Evolutionary conservation across 2,113 vertebrate species (phyloP).

Genomic region (Semnornis frantzii): DNA sequence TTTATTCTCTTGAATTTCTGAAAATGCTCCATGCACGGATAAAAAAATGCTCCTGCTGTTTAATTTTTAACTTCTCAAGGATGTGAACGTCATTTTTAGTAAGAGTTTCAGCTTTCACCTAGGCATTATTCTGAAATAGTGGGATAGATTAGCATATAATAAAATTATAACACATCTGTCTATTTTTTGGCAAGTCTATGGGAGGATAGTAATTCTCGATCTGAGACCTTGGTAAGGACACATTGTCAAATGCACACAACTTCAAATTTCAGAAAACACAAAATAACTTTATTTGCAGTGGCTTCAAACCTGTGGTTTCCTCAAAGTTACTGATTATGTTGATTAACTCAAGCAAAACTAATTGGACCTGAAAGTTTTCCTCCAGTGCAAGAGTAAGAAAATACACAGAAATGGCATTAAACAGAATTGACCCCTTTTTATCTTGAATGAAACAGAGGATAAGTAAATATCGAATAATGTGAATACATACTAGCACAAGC

Average conservation of each 20-base stretch:
- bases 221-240: neutral
- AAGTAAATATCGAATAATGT: neutral
- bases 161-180: neutral
- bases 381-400: neutral
- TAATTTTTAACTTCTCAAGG: neutral
- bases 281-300: neutral
- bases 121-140: neutral
- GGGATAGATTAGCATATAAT: neutral
- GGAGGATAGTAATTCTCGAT: neutral
- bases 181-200: neutral
- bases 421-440: neutral
- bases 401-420: neutral
- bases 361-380: neutral
- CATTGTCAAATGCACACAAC: neutral
- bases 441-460: neutral
- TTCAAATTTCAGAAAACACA: neutral
- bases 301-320: neutral
- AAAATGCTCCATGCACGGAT: neutral
- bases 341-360: neutral
- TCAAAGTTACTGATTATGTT: neutral
- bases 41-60: neutral
- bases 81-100: neutral
- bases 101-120: neutral
- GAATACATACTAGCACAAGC: neutral
- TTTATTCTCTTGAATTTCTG: neutral